Evolutionary conservation across 2,888 invertebrate species (phyloP).

Genomic region (Hypselothyrea guttata): DNA sequence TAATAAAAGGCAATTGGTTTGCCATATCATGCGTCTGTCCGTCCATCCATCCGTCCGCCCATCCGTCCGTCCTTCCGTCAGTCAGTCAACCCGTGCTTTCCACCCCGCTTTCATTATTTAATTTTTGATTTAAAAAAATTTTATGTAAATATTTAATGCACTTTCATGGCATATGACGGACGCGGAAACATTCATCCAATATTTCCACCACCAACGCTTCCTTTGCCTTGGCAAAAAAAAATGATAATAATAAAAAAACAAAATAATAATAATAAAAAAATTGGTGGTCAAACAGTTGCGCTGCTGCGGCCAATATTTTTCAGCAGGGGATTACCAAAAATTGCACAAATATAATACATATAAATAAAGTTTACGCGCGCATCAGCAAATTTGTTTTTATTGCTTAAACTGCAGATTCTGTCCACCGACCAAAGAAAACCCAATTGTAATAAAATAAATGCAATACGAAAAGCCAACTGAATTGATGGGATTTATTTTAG

Average conservation of each 20-base stretch:
- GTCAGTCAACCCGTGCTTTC: slow-evolving; percentile 26
- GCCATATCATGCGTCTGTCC: slow-evolving; percentile 1
- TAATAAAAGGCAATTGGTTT: slow-evolving; percentile 64
- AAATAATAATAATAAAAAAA: no score
- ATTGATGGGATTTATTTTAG: no score
- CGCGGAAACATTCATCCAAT: slow-evolving; percentile 13
- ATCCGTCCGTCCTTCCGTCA: slow-evolving; percentile 19
- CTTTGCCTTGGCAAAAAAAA: slow-evolving; percentile 25
- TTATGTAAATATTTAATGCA: slow-evolving; percentile 68
- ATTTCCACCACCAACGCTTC: neutral
- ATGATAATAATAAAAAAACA: slow-evolving; percentile 4
- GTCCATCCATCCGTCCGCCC: neutral
- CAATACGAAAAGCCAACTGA: no score
- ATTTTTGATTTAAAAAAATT: slow-evolving; percentile 67
- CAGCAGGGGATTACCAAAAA: neutral
- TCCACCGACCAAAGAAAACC: no score
- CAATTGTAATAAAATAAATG: no score
- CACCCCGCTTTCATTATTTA: slow-evolving; percentile 57
- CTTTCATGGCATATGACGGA: slow-evolving; percentile 35
- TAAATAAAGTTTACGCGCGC: slow-evolving; percentile 20
- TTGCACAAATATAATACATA: slow-evolving; percentile 10
- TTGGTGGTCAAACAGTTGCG: no score
- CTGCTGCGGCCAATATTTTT: no score
- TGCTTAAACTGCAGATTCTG: slow-evolving; percentile 44
- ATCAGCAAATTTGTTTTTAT: slow-evolving; percentile 44